Evolutionary conservation across 2,797 vertebrate species (phyloP).

Genomic region (Argya squamiceps): DNA sequence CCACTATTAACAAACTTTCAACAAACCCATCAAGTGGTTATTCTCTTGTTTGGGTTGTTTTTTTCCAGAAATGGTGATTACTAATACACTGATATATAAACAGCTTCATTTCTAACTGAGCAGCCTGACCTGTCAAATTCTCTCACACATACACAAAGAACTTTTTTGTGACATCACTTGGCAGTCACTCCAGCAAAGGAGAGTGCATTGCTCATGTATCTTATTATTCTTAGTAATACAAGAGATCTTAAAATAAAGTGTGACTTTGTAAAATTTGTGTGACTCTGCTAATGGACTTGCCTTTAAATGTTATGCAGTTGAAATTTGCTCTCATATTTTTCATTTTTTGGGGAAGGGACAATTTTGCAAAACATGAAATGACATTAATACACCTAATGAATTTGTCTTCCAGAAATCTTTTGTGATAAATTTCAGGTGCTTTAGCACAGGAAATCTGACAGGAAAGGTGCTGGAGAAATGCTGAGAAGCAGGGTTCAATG

Average conservation of each 20-base stretch:
- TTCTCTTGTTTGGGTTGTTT: accelerated
- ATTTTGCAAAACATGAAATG: not conserved
- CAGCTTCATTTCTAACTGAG: not conserved
- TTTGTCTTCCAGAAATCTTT: not conserved
- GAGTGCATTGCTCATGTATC: not conserved
- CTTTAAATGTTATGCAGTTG: not conserved
- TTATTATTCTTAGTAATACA: not conserved
- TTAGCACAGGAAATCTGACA: not conserved
- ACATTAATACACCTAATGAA: not conserved
- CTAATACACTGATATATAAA: not conserved
- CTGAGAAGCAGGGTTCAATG: not conserved
- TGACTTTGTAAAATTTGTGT: not conserved
- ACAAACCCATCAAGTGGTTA: not conserved
- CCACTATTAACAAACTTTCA: not conserved
- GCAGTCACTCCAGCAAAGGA: not conserved
- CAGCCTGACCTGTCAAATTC: not conserved
- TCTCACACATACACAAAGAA: not conserved
- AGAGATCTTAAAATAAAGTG: not conserved
- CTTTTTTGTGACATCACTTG: not conserved
- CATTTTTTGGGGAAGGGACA: not conserved
- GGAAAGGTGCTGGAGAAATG: not conserved
- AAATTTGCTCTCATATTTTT: not conserved
- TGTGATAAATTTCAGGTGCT: not conserved
- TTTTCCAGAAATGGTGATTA: not conserved
- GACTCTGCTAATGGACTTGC: not conserved